These are phyloP conservation scores for Hypotaenidia okinawae DNA, from an alignment of 2,797 vertebrate genomes.

Conservation along the genomic window DNA sequence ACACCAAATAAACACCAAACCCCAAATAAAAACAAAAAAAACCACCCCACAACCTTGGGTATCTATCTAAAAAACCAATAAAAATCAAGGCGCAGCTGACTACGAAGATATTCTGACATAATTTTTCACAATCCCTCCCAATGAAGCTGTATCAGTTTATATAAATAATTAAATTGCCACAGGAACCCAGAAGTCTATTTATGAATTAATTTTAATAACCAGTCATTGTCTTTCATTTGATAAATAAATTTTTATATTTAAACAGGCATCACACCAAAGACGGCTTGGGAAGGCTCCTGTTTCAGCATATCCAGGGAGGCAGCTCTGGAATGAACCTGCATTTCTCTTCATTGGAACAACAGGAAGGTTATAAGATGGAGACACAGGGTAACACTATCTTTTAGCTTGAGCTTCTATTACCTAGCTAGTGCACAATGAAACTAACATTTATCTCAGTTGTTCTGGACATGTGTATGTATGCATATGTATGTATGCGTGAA, in stretches of 20 bases:
- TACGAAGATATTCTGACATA: not conserved
- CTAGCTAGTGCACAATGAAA: not conserved
- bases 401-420: not conserved
- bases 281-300: not conserved
- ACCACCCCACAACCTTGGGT: not conserved
- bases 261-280: not conserved
- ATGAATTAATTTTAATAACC: not conserved
- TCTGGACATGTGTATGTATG: not conserved
- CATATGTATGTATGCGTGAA: not conserved
- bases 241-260: not conserved
- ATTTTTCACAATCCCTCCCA: not conserved
- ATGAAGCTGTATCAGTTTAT: not conserved
- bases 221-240: not conserved
- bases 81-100: not conserved
- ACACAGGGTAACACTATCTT: not conserved
- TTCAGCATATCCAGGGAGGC: not conserved
- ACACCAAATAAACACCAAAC: too few species aligned
- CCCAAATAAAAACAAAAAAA: not conserved
- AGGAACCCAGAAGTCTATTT: not conserved
- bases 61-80: not conserved
- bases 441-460: not conserved
- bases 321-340: not conserved
- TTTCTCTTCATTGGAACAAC: not conserved
- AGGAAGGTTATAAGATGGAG: not conserved
- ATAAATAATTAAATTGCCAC: not conserved